Base-by-base conservation (phyloP, 2,797 vertebrate genomes). In the Phrynocephalus vlangalii region DNA sequence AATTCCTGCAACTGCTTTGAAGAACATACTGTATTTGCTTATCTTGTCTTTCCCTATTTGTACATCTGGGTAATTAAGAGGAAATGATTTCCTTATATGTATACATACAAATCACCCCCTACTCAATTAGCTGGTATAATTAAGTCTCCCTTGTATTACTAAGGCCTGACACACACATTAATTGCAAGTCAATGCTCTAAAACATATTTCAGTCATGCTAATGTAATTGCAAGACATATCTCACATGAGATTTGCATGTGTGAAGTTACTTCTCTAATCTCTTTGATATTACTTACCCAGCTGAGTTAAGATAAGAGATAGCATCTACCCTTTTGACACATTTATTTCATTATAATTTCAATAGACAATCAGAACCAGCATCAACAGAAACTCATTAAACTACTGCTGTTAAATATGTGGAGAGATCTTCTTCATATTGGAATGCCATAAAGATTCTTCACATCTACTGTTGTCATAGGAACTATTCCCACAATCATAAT, bases 401-500 rank as follows among this genome's bases (percentile, higher is more conserved):
- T 33, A 86, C 50, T 38, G 87, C 33, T 44, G 68, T 77, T 85
- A 89, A 88, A 86, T 66, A 6, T 78, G 82, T 82, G 8, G 77
- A 77, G 89, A 93, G 75, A 71, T 81, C 76, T 85, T 24, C 83
- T 91, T 92, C 84, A n/a, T 11, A 63, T 30, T 0, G 5, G 28
- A 88, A 80, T 83, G 87, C 78, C 86, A 89, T 24, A 48, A 9
- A 88, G 87, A 56, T 88, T 89, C 5, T 44, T 89, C 91, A 86
- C 52, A 90, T 79, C 67, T 84, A 67, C 44, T 70, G 10, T 75
- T 87, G 89, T 86, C 86, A 88, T 8, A 68, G 89, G 76, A 90
- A 83, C 89, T 88, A 89, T 85, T 63, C 73, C 60, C 10, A 63
- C 44, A 16, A n/a, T 82, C 89, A 93, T 9, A 86, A 86, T 92